Base-by-base conservation (phyloP, 2,888 invertebrate species). In the Eupeodes latifasciatus region DNA sequence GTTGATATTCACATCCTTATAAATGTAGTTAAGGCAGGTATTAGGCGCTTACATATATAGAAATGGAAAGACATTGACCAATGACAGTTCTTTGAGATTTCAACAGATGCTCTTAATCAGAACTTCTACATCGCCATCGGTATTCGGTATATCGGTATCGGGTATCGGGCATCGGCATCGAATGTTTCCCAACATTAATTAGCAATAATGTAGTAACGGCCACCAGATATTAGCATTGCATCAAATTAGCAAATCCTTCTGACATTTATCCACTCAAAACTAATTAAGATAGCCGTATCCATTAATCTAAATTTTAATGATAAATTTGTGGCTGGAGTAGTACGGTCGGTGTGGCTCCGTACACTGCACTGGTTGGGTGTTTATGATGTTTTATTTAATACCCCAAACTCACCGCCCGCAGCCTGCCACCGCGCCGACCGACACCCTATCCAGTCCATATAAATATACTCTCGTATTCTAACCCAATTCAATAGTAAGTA, bases 231-330 rank as follows among this genome's bases (percentile, higher is more conserved):
- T 87, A 87, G 80, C 84, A 84, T 80, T 72, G 72, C 84, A 64
- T 87, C 76, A 80, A 87, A 87, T 87, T 87, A 87, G 75, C 80
- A 87, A 84, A 74, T 84, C 84, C 80, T 87, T 84, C 75, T 84
- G 84, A 87, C 80, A 84, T 84, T 84, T 84, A 84, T 87, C 84
- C 80, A 80, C 84, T 87, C 76, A 67, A 84, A 87, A 72, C 80
- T 80, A 87, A 87, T 87, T 80, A 87, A 84, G 84, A 84, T 84
- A 76, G 80, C 84, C 84, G 87, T 84, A 84, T 77, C 84, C 87
- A 87, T 87, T 87, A 87, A 87, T 87, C 80, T 77, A 87, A 87
- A 81, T 87, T 87, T 84, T 77, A 80, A 87, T 84, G 84, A 87
- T 87, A 79, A 87, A 80, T 87, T 80, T 61, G 83, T 27, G 71